These are phyloP conservation scores for Euclidia mi DNA, from an alignment of 2,888 invertebrate species.

Conservation along the genomic window DNA sequence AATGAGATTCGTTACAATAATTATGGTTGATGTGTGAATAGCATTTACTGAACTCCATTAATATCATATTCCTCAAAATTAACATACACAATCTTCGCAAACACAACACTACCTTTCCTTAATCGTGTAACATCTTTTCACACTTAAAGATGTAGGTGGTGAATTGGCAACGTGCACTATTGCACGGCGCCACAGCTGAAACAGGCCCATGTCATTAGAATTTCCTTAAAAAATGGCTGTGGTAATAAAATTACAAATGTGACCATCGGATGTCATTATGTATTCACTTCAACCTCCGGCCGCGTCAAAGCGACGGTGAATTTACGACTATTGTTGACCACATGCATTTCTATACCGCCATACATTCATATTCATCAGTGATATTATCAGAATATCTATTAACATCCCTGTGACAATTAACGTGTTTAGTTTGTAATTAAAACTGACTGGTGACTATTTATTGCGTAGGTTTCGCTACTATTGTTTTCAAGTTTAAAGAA, in stretches of 20 bases:
- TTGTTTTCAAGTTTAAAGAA: no score
- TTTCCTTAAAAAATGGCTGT: constrained; percentile 75
- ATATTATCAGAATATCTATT: constrained; percentile 45
- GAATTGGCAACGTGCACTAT: constrained; percentile 23
- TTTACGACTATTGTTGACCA: constrained; percentile 67
- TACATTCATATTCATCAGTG: constrained; percentile 38
- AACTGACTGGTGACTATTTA: constrained; percentile 16
- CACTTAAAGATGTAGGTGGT: constrained; percentile 26
- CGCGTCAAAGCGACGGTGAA: constrained; percentile 59
- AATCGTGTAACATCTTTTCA: neutral
- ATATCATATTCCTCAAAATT: no score
- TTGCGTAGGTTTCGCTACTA: neutral
- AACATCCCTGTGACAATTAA: constrained; percentile 40
- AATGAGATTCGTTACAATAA: no score
- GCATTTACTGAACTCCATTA: no score
- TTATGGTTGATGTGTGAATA: no score
- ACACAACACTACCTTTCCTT: neutral
- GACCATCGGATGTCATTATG: constrained; percentile 78
- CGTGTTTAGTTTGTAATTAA: constrained; percentile 37
- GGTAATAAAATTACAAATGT: constrained; percentile 82
- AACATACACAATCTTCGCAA: no score
- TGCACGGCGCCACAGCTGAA: constrained; percentile 38
- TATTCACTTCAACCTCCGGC: constrained; percentile 78
- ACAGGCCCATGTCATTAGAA: constrained; percentile 67
- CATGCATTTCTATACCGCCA: constrained; percentile 45